Conservation (phyloP, 2,113 vertebrate species). For the Sardina pilchardus region DNA sequence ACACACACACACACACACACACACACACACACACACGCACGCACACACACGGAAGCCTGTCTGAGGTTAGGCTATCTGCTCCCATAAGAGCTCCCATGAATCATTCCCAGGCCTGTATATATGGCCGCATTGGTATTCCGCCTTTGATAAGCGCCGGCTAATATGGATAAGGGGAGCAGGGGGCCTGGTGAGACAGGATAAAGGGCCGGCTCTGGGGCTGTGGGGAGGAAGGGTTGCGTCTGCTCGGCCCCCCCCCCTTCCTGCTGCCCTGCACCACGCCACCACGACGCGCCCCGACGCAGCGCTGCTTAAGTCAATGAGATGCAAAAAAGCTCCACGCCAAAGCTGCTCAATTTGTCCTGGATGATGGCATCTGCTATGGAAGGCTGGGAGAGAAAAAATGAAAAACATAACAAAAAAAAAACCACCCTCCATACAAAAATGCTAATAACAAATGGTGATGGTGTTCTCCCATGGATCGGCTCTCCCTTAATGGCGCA, state of each 20-base stretch:
- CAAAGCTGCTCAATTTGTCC: slow-evolving; percentile 47
- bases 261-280: neutral
- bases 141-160: slow-evolving; percentile 25
- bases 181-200: slow-evolving; percentile 29
- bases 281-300: neutral
- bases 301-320: slow-evolving; percentile 44
- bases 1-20: slow-evolving; percentile 21
- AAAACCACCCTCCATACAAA: neutral
- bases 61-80: neutral
- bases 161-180: slow-evolving; percentile 19
- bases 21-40: neutral
- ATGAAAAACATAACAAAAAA: neutral
- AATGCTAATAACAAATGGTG: slow-evolving; percentile 46
- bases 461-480: slow-evolving; percentile 37
- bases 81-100: slow-evolving; percentile 23
- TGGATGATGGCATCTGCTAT: slow-evolving; percentile 44
- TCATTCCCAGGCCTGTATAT: slow-evolving; percentile 37
- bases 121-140: slow-evolving; percentile 29
- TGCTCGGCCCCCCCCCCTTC: slow-evolving; percentile 16
- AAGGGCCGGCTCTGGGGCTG: slow-evolving; percentile 29
- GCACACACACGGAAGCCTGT: neutral
- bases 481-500: neutral
- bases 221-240: slow-evolving; percentile 24
- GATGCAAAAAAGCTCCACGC: slow-evolving; percentile 39
- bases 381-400: neutral